These are phyloP conservation scores for Alaudala cheleensis DNA, from an alignment of 2,113 vertebrate genomes.

Conservation along the genomic window DNA sequence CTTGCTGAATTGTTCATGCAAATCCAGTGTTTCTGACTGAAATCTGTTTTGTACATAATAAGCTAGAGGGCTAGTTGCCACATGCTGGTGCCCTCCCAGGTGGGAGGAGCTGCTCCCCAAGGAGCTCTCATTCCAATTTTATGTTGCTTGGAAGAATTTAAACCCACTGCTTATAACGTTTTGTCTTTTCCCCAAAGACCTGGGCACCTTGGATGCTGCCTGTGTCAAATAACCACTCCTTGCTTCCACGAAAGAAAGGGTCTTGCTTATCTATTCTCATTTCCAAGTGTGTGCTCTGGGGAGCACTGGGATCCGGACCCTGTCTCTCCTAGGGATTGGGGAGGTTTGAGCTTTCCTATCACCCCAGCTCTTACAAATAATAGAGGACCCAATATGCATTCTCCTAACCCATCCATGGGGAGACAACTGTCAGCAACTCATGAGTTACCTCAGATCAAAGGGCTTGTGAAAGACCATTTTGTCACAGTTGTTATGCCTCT, in stretches of 20 bases:
- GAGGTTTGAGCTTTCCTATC: neutral
- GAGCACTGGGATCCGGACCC: neutral
- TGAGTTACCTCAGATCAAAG: neutral
- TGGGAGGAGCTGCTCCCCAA: neutral
- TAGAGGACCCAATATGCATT: neutral
- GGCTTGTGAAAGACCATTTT: neutral
- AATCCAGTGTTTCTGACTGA: neutral
- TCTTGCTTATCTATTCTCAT: neutral
- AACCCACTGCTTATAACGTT: neutral
- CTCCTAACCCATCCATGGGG: neutral
- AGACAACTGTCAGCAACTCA: neutral
- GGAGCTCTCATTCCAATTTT: neutral
- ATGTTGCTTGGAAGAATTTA: neutral
- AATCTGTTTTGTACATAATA: neutral
- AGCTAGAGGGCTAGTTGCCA: neutral
- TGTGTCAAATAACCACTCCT: neutral
- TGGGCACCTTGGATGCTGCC: accelerated
- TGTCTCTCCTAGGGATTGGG: neutral
- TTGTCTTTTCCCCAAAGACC: neutral
- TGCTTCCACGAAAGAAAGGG: neutral
- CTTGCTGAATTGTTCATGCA: neutral
- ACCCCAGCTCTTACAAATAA: neutral
- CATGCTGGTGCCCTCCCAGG: neutral
- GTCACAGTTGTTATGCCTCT: neutral
- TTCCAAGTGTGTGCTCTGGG: neutral